Evolutionary conservation across 2,113 vertebrate species (phyloP), one percentile per base, ranked within the genome.

Genomic region (Aldabrachelys gigantea): DNA sequence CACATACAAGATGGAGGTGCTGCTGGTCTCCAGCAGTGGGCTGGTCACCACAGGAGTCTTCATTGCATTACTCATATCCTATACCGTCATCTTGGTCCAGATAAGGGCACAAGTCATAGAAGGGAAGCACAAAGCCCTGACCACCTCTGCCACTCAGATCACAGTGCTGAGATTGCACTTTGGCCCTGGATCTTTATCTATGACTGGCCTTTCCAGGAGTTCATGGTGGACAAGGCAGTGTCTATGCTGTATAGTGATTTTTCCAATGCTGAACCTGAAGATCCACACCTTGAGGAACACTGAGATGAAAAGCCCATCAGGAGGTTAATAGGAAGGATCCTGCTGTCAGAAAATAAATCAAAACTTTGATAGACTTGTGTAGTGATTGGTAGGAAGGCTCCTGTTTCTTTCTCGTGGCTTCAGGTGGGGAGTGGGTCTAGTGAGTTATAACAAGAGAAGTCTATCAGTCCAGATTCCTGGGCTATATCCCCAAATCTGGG

Each of bases 131-230:
- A 72, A 94, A 89, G 97, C 97, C 10, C 19, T 92, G 49, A 95
- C 96, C 13, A 97, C 95, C 6, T 97, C 96, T 79, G 95, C 96
- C 53, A 96, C 93, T 59, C 96, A 96, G 24, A 97, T 97, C 22
- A 96, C 83, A 21, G 95, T 97, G 54, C 94, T 95, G 83, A 92
- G 95, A 22, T 87, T 97, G 11, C 97, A 95, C 93, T 96, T 96
- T 95, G 96, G 94, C 6, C 96, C 97, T 95, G 94, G 54, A 95
- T 96, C 59, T 97, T 96, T 57, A 97, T 97, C 89, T 97, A 96
- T 50, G 95, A 93, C 41, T 81, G 92, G 6, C 96, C 94, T 27
- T 97, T 97, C 93, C 92, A 97, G 62, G 89, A 93, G 1, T 97
- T 97, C 83, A 88, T 95, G 31, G 54, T 96, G 83, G 96, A 97